These are phyloP conservation scores for Heliornis fulica DNA, from an alignment of 2,113 vertebrate species.

Conservation along the genomic window DNA sequence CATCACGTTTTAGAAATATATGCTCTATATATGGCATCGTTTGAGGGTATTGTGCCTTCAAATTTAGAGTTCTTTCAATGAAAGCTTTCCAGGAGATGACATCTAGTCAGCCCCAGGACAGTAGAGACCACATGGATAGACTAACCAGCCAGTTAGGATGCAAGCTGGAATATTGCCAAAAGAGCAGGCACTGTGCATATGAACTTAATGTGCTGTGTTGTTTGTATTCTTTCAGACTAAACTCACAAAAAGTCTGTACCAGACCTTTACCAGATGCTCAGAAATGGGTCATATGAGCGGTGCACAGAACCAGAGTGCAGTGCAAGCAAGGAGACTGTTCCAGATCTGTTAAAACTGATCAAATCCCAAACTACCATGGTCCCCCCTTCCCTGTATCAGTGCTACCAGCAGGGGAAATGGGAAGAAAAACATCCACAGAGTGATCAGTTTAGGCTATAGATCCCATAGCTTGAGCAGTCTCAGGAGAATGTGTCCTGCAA, in stretches of 20 bases:
- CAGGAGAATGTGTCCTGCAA: neutral
- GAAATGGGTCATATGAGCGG: neutral
- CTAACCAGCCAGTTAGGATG: neutral
- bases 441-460: neutral
- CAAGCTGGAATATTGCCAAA: neutral
- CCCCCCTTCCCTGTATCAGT: neutral
- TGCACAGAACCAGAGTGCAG: neutral
- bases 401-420: neutral
- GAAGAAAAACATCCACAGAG: neutral
- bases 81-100: neutral
- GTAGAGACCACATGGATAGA: neutral
- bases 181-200: neutral
- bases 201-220: neutral
- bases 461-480: neutral
- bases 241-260: neutral
- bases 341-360: neutral
- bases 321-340: neutral
- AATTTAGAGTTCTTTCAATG: neutral
- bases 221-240: neutral
- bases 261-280: neutral
- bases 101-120: neutral
- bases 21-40: neutral
- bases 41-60: neutral
- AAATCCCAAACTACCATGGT: neutral
- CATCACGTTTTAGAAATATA: too few species aligned